Evolutionary conservation across 2,113 vertebrate species (phyloP).

Genomic region (Ginglymostoma cirratum): DNA sequence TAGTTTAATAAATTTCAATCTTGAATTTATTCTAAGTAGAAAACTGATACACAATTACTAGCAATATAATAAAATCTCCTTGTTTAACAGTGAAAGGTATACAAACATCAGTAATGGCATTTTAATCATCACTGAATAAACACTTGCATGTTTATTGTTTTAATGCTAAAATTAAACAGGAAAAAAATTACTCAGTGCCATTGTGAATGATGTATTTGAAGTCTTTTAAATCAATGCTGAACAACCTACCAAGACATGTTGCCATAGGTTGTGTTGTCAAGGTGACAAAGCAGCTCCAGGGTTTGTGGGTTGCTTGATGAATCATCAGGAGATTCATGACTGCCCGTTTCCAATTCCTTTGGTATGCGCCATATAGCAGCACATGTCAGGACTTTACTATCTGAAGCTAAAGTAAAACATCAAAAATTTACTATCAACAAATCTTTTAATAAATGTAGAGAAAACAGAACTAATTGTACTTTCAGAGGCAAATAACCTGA

Average conservation of each 20-base stretch:
- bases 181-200: not conserved
- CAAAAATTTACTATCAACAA: slow-evolving; percentile 51
- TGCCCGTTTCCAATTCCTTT: slow-evolving; percentile 83
- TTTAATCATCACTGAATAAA: not conserved
- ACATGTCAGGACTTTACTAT: slow-evolving; percentile 83
- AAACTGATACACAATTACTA: slow-evolving; percentile 17
- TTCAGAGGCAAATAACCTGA: not conserved
- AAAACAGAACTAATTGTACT: not conserved
- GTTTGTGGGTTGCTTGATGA: slow-evolving; percentile 85
- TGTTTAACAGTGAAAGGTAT: not conserved
- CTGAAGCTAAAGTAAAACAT: slow-evolving; percentile 68
- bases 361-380: slow-evolving; percentile 96
- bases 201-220: slow-evolving; percentile 5
- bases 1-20: not conserved
- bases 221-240: slow-evolving; percentile 52
- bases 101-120: not conserved
- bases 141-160: not conserved
- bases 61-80: slow-evolving; percentile 1
- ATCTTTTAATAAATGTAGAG: slow-evolving; percentile 42
- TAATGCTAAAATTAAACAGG: not conserved
- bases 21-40: not conserved
- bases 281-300: slow-evolving; percentile 96
- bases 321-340: slow-evolving; percentile 92
- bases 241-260: slow-evolving; percentile 84
- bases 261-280: slow-evolving; percentile 78